These are phyloP conservation scores for Notothenia rossii DNA, from an alignment of 2,113 vertebrate genomes.

Conservation along the genomic window DNA sequence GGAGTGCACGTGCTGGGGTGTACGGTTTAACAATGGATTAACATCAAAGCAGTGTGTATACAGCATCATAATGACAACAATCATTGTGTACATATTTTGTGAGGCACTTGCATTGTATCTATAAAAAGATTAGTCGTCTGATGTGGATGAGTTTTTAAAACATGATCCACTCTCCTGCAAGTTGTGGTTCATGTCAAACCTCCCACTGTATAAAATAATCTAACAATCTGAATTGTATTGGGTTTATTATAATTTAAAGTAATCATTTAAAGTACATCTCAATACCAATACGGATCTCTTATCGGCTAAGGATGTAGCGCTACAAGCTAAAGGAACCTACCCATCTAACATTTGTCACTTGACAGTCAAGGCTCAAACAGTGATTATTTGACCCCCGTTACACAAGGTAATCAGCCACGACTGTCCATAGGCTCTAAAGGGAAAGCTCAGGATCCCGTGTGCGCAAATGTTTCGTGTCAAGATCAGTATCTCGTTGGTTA, in stretches of 20 bases:
- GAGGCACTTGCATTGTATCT: not conserved
- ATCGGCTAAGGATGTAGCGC: not conserved
- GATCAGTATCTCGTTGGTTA: conserved; percentile 76
- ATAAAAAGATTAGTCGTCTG: not conserved
- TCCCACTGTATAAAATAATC: not conserved
- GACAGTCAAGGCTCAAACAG: conserved; percentile 8
- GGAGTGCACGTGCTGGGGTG: too few species aligned
- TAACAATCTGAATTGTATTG: not conserved
- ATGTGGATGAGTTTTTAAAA: not conserved
- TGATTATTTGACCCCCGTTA: conserved; percentile 21
- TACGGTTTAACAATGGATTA: too few species aligned
- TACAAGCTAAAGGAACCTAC: not conserved
- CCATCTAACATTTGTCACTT: not conserved
- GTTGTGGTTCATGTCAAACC: too few species aligned
- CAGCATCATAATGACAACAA: not conserved
- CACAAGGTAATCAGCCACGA: conserved; percentile 19
- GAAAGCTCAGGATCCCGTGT: conserved; percentile 6
- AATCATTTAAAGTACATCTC: not conserved
- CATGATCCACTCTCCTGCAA: too few species aligned
- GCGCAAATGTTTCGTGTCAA: conserved; percentile 59
- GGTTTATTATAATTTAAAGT: not conserved
- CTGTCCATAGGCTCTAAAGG: conserved; percentile 30
- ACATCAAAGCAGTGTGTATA: not conserved
- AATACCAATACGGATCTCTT: not conserved
- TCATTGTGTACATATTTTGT: not conserved